phyloP scores from a whole-genome alignment of 2,113 vertebrate genomes.

The Danionella cerebrum region DNA sequence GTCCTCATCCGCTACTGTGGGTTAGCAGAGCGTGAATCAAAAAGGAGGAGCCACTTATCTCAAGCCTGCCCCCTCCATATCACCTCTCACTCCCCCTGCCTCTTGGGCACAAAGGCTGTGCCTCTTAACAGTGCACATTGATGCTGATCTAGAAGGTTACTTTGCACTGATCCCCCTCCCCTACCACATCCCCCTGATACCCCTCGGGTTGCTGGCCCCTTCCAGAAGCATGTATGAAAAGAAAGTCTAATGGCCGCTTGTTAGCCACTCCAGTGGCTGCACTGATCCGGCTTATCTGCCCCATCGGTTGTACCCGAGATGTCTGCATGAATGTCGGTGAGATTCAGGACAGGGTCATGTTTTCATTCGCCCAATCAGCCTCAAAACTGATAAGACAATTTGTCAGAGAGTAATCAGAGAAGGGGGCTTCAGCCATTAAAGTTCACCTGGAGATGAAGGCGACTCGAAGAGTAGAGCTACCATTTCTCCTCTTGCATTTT shows the following conservation, averaged over 20 bases:
- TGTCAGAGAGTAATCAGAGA: constrained; percentile 74
- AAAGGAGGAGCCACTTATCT: constrained; percentile 51
- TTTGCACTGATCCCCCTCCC: constrained; percentile 34
- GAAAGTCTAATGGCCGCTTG: constrained; percentile 86
- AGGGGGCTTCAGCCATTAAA: constrained; percentile 49
- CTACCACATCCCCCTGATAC: constrained; percentile 42
- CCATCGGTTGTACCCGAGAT: constrained; percentile 61
- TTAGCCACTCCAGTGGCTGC: constrained; percentile 77
- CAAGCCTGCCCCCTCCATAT: constrained; percentile 20
- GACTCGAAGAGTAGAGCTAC: constrained; percentile 11
- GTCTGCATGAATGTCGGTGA: constrained; percentile 66
- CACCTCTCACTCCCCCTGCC: constrained; percentile 16
- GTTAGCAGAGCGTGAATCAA: constrained; percentile 66
- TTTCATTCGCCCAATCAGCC: constrained; percentile 71
- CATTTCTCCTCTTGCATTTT: constrained; percentile 26
- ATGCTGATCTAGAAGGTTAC: constrained; percentile 67
- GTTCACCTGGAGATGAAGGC: constrained; percentile 35
- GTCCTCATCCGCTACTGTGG: constrained; percentile 29
- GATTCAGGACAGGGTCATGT: constrained; percentile 65
- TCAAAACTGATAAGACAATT: constrained; percentile 70
- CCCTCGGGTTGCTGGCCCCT: constrained; percentile 45
- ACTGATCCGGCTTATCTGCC: constrained; percentile 63
- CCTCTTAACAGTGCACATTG: constrained; percentile 76
- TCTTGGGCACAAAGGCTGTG: constrained; percentile 63
- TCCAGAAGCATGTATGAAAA: constrained; percentile 73